Base-by-base conservation (phyloP, 37 sponge, comb jelly and placozoan species). In the Ianthella basta region DNA sequence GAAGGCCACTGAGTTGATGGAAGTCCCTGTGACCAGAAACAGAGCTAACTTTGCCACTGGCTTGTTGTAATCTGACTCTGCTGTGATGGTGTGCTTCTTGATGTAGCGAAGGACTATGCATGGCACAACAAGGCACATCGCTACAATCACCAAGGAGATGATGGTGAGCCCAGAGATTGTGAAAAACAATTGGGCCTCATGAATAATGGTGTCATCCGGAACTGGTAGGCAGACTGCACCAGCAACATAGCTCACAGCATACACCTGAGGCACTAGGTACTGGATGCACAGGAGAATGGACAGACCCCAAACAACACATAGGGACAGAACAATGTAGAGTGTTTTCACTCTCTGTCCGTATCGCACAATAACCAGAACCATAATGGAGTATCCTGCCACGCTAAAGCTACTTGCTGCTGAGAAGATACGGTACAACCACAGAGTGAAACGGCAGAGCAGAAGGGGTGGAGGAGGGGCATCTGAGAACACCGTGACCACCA, bases 211-310 rank as follows among this genome's bases (percentile, higher is more conserved):
- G 14, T 64, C n/a, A n/a, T n/a, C 66, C 29, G 23, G 27, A 16
- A 29, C 66, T 24, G 66, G 66, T 10, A 64, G 27, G 23, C 66
- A 64, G 14, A 30, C 66, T 29, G 66, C 27, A 10, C 66, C 66
- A 29, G 29, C 66, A 10, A 64, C 66, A 64, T 64, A 64, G 66
- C 27, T 10, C 14, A 64, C 66, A 20, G 66, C 66, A 16, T 64
- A 64, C 20, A 64, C 66, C 20, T 64, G 20, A 64, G 66, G 66
- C n/a, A n/a, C n/a, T n/a, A n/a, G n/a, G n/a, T n/a, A n/a, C n/a
- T n/a, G n/a, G n/a, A n/a, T n/a, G n/a, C n/a, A n/a, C n/a, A n/a
- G n/a, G n/a, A n/a, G n/a, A n/a, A n/a, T n/a, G n/a, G n/a, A n/a
- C n/a, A n/a, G n/a, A n/a, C n/a, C n/a, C n/a, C n/a, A n/a, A n/a